Conservation (phyloP, 2,113 vertebrate species). For the Edolisoma coerulescens region DNA sequence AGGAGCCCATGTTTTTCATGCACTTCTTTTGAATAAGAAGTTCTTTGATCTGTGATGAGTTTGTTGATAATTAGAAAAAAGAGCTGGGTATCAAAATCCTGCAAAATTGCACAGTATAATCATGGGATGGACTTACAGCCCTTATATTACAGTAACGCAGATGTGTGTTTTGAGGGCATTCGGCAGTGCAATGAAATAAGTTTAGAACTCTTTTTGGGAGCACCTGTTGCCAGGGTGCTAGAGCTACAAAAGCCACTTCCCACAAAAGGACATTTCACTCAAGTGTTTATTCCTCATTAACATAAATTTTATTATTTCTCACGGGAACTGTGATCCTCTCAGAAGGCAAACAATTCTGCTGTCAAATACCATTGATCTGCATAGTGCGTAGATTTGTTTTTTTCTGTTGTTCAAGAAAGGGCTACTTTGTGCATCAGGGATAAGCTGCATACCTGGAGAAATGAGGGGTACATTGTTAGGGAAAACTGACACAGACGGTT, state of each 20-base stretch:
- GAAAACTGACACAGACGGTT: not conserved
- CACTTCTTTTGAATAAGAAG: not conserved
- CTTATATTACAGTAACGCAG: not conserved
- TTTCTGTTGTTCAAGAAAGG: not conserved
- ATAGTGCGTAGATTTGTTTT: not conserved
- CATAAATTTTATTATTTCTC: not conserved
- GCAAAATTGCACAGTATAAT: not conserved
- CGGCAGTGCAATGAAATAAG: not conserved
- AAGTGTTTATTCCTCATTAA: not conserved
- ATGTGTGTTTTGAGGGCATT: not conserved
- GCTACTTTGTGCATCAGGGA: not conserved
- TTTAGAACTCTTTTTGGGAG: not conserved
- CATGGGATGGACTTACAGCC: not conserved
- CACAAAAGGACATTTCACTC: not conserved
- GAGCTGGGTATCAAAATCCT: not conserved
- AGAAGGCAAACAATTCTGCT: not conserved
- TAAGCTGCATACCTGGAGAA: not conserved
- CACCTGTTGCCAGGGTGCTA: not conserved
- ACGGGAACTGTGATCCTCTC: not conserved
- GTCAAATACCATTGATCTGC: not conserved
- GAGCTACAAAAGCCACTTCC: not conserved
- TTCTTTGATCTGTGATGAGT: not conserved
- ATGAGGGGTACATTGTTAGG: not conserved
- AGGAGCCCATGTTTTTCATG: not conserved
- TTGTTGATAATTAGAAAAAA: not conserved